Percentiles rank a stretch among this genome's conserved stretches.
Evolutionary conservation across 2,113 vertebrate genomes (phyloP).

Genomic region (Diglossa brunneiventris): DNA sequence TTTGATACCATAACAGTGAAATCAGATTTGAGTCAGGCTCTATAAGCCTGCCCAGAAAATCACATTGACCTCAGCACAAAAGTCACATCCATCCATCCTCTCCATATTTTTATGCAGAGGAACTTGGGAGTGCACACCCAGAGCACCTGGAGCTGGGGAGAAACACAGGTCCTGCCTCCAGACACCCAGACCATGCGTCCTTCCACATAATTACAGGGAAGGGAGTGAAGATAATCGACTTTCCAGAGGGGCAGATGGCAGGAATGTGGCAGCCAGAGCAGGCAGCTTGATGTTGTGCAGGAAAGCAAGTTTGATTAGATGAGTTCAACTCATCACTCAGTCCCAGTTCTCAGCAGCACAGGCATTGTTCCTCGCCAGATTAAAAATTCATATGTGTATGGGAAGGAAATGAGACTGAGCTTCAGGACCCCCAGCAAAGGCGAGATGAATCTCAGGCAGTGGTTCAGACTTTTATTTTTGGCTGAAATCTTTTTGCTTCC

Average conservation of each 20-base stretch:
- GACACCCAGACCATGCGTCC: neutral
- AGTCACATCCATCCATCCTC: neutral
- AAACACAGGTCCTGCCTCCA: neutral
- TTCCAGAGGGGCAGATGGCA: neutral
- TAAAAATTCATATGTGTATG: neutral
- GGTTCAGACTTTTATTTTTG: neutral
- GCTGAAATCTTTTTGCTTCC: neutral
- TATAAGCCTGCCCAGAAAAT: neutral
- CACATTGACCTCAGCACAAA: neutral
- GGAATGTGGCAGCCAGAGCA: conserved; percentile 5
- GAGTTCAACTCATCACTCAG: neutral
- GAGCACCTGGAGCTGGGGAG: neutral
- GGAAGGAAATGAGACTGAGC: neutral
- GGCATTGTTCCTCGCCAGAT: neutral
- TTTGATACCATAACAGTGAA: neutral
- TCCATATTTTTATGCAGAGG: neutral
- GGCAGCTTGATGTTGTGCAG: neutral
- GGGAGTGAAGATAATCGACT: neutral
- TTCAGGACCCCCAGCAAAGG: neutral
- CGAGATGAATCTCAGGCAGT: neutral
- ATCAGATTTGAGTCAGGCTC: neutral
- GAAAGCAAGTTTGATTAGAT: neutral
- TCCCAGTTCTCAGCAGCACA: conserved; percentile 1
- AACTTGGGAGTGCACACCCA: neutral
- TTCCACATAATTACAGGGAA: neutral